phyloP scores from a whole-genome alignment of 2,797 vertebrate species.

The Pteronotus mesoamericanus region DNA sequence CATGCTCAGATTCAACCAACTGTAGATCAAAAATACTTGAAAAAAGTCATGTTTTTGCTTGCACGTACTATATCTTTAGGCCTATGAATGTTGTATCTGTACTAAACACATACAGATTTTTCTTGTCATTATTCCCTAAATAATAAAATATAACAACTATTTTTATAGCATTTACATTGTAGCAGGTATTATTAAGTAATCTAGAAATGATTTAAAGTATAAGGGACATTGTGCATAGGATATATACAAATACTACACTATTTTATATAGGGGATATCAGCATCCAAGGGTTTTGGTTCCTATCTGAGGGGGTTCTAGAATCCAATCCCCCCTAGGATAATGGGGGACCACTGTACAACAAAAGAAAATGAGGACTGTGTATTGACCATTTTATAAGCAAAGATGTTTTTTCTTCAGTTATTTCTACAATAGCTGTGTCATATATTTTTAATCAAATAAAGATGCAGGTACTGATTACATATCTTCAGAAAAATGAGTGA shows the following conservation, averaged over 20 bases:
- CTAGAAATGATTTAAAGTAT: background rate
- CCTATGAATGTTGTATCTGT: background rate
- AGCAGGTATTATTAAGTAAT: background rate
- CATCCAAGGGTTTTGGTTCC: background rate
- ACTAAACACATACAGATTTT: background rate
- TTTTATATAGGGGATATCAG: background rate
- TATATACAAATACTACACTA: background rate
- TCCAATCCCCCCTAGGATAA: background rate
- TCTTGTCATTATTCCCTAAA: background rate
- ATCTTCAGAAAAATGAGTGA: background rate
- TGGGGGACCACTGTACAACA: background rate
- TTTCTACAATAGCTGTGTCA: background rate
- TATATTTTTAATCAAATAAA: conserved; percentile 7
- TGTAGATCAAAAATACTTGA: background rate
- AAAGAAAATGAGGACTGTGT: background rate
- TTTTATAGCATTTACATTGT: background rate
- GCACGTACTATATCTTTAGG: background rate
- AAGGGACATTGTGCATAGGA: background rate
- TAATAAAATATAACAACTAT: background rate
- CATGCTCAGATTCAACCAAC: background rate
- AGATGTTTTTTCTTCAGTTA: background rate
- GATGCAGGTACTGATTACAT: background rate
- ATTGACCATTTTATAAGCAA: background rate
- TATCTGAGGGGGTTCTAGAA: background rate
- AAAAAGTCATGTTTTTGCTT: background rate